Evolutionary conservation across 2,888 invertebrate genomes (phyloP), one percentile per base, ranked within the genome.

Genomic region (Quadriops clusia): DNA sequence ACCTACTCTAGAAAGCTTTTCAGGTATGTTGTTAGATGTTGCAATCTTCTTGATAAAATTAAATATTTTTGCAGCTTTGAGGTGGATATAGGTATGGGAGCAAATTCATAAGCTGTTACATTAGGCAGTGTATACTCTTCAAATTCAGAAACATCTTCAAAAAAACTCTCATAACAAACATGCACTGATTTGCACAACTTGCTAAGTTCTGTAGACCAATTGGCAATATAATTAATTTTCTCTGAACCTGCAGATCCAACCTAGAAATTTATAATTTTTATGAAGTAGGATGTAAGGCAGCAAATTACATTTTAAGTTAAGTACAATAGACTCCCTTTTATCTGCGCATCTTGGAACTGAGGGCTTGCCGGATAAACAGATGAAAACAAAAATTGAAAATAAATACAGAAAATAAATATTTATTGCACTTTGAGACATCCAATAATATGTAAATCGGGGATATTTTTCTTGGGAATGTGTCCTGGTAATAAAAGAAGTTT

Each of bases 1-100:
- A 37, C 36, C 31, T 40, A 43, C 43, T 40, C 21, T 5, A 44
- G 17, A 38, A 44, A 38, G 15, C 30, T 30, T 25, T 34, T 37
- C n/a, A 39, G 29, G 32, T 40, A 44, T n/a, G 30, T 28, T 3
- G 30, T 22, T 22, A 34, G 14, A 34, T 41, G 40, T 23, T 31
- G 34, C 14, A 41, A 12, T 30, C 37, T 23, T 24, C 20, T 27
- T 10, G 33, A 37, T 17, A 30, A 17, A 18, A 28, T 10, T 12
- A 17, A 12, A 5, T 16, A 26, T 3, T 16, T 12, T 3, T 15
- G 10, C 2, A 3, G 8, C 3, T 8, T 14, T 10, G 9, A 15
- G 17, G 15, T n/a, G 13, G 15, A 9, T 12, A 9, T 7, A 18
- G 25, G 18, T n/a, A 35, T 17, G 10, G 28, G 14, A 2, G 34